Evolutionary conservation across 2,888 invertebrate species (phyloP).

Genomic region (Icerya purchasi): DNA sequence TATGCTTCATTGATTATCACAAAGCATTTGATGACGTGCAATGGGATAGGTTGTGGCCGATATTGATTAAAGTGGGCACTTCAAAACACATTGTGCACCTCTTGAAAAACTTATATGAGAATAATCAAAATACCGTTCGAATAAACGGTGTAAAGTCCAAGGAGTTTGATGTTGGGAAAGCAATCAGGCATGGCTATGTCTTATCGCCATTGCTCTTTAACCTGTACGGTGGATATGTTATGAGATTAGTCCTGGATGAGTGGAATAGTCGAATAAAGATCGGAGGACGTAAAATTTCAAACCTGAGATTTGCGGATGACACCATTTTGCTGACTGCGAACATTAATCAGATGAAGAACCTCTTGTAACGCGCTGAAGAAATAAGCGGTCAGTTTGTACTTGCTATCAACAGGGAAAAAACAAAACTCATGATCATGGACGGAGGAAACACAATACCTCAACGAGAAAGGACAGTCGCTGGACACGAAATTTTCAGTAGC

Average conservation of each 20-base stretch:
- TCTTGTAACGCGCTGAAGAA: neutral
- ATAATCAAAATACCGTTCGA: too few relatives aligned
- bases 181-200: neutral
- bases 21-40: too few relatives aligned
- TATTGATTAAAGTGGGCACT: too few relatives aligned
- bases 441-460: neutral
- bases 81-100: too few relatives aligned
- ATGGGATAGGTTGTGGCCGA: too few relatives aligned
- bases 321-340: neutral
- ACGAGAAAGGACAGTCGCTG: neutral
- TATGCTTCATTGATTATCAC: too few relatives aligned
- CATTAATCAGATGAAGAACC: neutral
- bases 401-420: neutral
- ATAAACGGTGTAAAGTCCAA: too few relatives aligned
- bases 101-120: too few relatives aligned
- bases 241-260: too few relatives aligned
- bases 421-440: neutral
- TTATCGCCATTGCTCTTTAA: neutral
- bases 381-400: neutral
- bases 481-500: neutral
- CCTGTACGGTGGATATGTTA: neutral
- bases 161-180: too few relatives aligned
- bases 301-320: neutral
- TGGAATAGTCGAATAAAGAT: neutral
- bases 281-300: neutral